Evolutionary conservation across 2,113 vertebrate genomes (phyloP), one percentile per base, ranked within the genome.

Genomic region (Sceloporus tristichus): DNA sequence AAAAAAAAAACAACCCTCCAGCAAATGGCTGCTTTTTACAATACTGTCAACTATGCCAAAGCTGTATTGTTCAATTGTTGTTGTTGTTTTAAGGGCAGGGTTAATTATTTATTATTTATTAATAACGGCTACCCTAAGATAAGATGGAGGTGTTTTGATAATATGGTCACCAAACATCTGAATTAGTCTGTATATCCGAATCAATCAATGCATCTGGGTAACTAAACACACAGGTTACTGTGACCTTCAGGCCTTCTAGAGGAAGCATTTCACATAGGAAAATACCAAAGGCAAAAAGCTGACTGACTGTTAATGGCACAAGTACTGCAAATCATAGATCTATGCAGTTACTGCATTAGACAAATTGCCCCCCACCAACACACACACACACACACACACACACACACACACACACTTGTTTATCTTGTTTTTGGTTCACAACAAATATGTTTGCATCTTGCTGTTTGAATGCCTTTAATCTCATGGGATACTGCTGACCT

Each of bases 191-290:
- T 71, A 66, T 0, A 0, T 73, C 82, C 85, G 10, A 65, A 4
- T 86, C 23, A 73, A n/a, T 75, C 90, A 77, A 87, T 90, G 79
- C 16, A 90, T 2, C 42, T 73, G 89, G 70, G 10, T 62, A 86
- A 79, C 9, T n/a, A 14, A 80, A 40, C 92, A 86, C 84, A 82
- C 34, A 77, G 23, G 48, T 76, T 23, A 79, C 4, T 42, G 34
- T 16, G 3, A 83, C 87, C 75, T 91, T 88, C 78, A 87, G 90
- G 85, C 25, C 68, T 89, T 74, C 34, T 78, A 56, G 74, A 93
- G 79, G 62, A 0, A 85, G 62, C 65, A 53, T 53, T 65, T 42
- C 65, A 91, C 40, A 42, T 5, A 42, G 71, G 65, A 70, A 8
- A 88, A 68, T n/a, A 14, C 14, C 9, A 27, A 1, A 88, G 18